Base-by-base conservation (phyloP, 2,797 vertebrate species). In the Vultur gryphus region DNA sequence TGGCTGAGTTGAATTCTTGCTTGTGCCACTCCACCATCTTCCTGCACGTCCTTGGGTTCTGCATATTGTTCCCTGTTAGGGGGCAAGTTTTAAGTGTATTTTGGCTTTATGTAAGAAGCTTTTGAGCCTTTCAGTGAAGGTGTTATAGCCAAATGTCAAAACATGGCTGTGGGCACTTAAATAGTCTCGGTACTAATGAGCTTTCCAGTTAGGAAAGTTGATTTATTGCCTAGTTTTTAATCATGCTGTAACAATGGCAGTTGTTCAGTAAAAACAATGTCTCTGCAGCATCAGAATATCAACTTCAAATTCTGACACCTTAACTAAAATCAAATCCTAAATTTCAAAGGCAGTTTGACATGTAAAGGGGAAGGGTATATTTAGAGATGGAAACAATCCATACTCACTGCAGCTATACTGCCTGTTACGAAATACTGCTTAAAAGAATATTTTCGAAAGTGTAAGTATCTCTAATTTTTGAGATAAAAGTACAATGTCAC, bases 401-500 rank as follows among this genome's bases (percentile, higher is more conserved):
- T 71, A 41, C 2, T 85, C 39, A 24, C 44, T 84, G 70, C 48
- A 88, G 33, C 21, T 77, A 4, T 64, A 44, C 37, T 73, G n/a
- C 51, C 43, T 81, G 39, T 72, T 94, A 58, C 3, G 39, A 88
- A 92, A 72, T 58, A 70, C 23, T 71, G 54, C 92, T 93, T 25
- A 9, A 84, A 94, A 88, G 49, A 86, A n/a, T 78, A 14, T 86
- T 76, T 87, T 88, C 1, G 3, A 66, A 85, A 87, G 44, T 16
- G 21, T 44, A 67, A 88, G 23, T 66, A 35, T 83, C 59, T 89
- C 71, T 90, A 51, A 87, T 89, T 97, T 91, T 88, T 93, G 71
- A 95, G 88, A 94, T 89, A 71, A 87, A 95, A 94, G 75, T 90
- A 75, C 84, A 57, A 2, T 93, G 90, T 89, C 90, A 77, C 39